Evolutionary conservation across 2,888 invertebrate species (phyloP).

Genomic region (Adelognathus sp.): DNA sequence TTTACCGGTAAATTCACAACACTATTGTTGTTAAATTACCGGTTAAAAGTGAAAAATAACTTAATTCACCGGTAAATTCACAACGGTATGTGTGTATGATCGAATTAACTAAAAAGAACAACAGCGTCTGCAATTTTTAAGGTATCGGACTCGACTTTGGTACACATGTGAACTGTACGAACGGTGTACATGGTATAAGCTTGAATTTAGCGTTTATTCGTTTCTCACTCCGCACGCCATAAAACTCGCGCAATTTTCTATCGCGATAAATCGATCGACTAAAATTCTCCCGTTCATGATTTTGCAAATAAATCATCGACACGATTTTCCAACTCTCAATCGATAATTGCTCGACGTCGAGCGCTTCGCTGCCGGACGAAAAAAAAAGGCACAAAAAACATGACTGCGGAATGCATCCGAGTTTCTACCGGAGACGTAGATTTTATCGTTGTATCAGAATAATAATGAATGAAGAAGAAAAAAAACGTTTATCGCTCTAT

Average conservation of each 20-base stretch:
- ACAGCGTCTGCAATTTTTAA: too few relatives aligned
- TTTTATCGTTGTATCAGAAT: neutral
- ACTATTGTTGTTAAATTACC: too few relatives aligned
- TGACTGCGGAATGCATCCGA: neutral
- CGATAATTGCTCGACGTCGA: slow-evolving; percentile 1
- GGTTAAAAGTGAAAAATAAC: too few relatives aligned
- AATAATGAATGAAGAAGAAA: neutral
- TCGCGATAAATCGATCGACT: neutral
- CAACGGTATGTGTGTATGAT: too few relatives aligned
- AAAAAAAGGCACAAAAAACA: neutral
- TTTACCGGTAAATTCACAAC: too few relatives aligned
- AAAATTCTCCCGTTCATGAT: neutral
- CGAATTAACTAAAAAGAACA: too few relatives aligned
- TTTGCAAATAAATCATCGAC: neutral
- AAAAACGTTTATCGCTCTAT: neutral
- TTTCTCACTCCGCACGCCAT: neutral
- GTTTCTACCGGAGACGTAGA: neutral
- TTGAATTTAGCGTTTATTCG: too few relatives aligned
- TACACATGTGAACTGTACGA: too few relatives aligned
- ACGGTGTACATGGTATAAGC: too few relatives aligned
- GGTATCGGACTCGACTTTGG: too few relatives aligned
- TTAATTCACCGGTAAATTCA: too few relatives aligned
- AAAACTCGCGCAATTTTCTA: too few relatives aligned
- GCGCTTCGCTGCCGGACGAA: neutral
- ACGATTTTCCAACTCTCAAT: slow-evolving; percentile 27